phyloP scores from a whole-genome alignment of 1,140 invertebrate genomes.

The Medauroidea extradentata region DNA sequence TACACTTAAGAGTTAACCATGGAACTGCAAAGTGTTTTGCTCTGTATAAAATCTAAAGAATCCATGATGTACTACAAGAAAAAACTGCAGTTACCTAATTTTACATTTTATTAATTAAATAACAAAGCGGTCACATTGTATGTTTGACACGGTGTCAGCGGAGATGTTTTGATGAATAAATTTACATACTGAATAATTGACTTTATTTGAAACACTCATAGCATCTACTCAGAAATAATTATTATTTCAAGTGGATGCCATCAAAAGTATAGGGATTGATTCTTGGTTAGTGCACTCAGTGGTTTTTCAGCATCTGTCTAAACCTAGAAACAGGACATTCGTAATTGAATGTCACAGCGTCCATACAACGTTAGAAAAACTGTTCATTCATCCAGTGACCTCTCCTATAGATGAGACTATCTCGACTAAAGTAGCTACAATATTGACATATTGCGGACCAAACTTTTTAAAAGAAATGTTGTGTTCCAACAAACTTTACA shows the following conservation, averaged over 20 bases:
- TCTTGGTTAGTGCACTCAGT: slow-evolving; percentile 35
- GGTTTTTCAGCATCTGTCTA: slow-evolving; percentile 34
- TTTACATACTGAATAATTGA: no score
- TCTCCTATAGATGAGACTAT: slow-evolving; percentile 17
- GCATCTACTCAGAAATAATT: slow-evolving; percentile 18
- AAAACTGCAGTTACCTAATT: no score
- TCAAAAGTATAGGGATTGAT: slow-evolving; percentile 35
- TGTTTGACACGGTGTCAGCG: no score
- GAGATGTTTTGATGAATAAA: no score
- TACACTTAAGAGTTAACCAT: slow-evolving; percentile 7
- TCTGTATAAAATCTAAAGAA: slow-evolving; percentile 21
- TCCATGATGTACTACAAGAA: slow-evolving; percentile 13
- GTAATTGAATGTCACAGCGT: slow-evolving; percentile 36
- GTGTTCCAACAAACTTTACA: background rate
- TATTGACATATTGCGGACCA: slow-evolving; percentile 9
- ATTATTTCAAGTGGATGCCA: slow-evolving; percentile 34
- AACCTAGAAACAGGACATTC: slow-evolving; percentile 38
- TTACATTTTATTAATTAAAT: no score
- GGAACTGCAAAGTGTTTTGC: slow-evolving; percentile 15
- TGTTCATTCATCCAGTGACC: slow-evolving; percentile 20
- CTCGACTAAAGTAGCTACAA: slow-evolving; percentile 17
- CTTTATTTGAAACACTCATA: no score
- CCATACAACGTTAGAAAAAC: slow-evolving; percentile 25
- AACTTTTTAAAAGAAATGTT: slow-evolving; percentile 15
- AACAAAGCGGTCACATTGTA: no score